Evolutionary conservation across 2,113 vertebrate species (phyloP).

Genomic region (Tyto alba): DNA sequence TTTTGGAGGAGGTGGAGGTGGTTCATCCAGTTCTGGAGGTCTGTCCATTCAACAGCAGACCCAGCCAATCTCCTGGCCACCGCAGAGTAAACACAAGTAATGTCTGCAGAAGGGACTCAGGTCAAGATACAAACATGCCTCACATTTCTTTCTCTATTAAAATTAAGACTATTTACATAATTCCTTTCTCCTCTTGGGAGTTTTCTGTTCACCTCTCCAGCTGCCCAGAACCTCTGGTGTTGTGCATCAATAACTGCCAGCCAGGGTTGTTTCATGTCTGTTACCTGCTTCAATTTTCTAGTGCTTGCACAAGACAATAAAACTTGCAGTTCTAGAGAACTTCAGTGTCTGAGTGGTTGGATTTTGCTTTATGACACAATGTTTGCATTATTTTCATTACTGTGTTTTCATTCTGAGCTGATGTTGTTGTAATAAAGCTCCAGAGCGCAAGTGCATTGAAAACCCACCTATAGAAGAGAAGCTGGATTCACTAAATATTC

Average conservation of each 20-base stretch:
- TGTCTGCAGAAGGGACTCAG: neutral
- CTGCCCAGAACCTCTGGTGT: neutral
- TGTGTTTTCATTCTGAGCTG: neutral
- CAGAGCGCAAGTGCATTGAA: neutral
- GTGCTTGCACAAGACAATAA: slow-evolving; percentile 15
- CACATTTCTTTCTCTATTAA: neutral
- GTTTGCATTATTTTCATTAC: neutral
- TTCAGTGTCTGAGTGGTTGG: neutral
- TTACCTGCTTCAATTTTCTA: neutral
- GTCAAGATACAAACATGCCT: neutral
- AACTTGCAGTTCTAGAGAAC: neutral
- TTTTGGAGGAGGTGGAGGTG: neutral
- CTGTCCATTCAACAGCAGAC: slow-evolving; percentile 28
- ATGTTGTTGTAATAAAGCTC: neutral
- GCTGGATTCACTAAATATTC: neutral
- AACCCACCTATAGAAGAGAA: neutral
- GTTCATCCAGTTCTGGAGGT: neutral
- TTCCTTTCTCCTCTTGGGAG: neutral
- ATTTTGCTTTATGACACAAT: rapidly evolving
- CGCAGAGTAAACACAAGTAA: slow-evolving; percentile 18
- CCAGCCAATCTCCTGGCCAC: slow-evolving; percentile 25
- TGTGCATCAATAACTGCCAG: neutral
- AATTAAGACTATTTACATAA: neutral
- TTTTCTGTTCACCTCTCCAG: neutral
- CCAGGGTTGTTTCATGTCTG: neutral